Conservation (phyloP, 2,113 vertebrate genomes). For the Ochotona princeps region DNA sequence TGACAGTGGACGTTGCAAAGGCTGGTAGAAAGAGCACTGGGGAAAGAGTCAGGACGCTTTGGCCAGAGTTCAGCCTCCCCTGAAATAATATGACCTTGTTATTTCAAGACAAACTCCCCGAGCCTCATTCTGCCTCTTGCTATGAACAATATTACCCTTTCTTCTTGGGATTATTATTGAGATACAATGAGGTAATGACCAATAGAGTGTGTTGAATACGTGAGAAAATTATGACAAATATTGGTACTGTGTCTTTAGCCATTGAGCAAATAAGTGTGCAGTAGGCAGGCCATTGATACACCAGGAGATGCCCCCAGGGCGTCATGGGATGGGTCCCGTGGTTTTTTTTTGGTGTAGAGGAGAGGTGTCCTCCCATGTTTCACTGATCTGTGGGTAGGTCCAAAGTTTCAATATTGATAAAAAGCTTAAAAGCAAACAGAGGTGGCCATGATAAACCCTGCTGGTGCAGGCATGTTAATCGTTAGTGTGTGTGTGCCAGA, state of each 20-base stretch:
- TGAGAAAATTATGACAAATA: not conserved
- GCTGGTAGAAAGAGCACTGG: constrained; percentile 44
- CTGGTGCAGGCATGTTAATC: too few relatives aligned
- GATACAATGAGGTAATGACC: constrained; percentile 25
- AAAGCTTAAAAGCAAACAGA: not conserved
- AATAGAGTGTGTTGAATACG: constrained; percentile 21
- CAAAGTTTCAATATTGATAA: not conserved
- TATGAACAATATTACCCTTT: constrained; percentile 31
- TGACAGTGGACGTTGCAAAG: not conserved
- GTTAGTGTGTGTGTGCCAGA: not conserved
- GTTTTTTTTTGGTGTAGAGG: not conserved
- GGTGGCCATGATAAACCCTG: not conserved
- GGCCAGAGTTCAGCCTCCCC: constrained; percentile 21
- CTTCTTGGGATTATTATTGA: constrained; percentile 31
- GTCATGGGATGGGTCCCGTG: not conserved
- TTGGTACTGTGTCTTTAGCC: not conserved
- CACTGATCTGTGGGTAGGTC: not conserved
- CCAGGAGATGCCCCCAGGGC: not conserved
- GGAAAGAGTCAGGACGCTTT: constrained; percentile 57
- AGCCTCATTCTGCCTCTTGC: not conserved
- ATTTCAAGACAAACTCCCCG: not conserved
- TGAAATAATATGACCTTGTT: constrained; percentile 55
- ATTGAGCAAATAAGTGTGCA: not conserved
- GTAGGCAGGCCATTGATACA: not conserved
- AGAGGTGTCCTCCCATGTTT: not conserved